A percentile compares a stretch with the other conserved stretches of the same genome.
Conservation (phyloP, 2,797 vertebrate species). For the Adrianichthys oophorus region DNA sequence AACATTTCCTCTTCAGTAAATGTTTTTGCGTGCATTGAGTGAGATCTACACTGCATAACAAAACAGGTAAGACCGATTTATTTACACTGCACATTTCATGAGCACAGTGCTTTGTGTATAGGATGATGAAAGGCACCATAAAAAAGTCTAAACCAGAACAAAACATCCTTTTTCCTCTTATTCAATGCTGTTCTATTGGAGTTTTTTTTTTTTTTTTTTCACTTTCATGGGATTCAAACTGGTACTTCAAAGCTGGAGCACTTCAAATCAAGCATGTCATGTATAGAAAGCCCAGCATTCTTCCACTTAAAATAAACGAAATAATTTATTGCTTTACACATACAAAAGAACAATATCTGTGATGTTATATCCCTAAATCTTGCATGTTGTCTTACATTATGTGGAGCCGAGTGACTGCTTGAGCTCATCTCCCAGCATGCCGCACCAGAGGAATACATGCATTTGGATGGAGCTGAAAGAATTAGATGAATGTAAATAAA, state of each 20-base stretch:
- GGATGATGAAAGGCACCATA: neutral
- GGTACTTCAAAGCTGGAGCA: neutral
- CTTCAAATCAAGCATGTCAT: neutral
- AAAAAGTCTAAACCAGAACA: neutral
- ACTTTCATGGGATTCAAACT: neutral
- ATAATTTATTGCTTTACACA: neutral
- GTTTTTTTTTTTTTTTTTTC: neutral
- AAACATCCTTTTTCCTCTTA: constrained; percentile 1
- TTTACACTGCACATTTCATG: neutral
- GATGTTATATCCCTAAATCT: neutral
- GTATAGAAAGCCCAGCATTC: neutral
- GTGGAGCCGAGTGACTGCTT: neutral
- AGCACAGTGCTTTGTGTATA: neutral
- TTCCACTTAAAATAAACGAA: neutral
- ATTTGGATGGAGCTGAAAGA: neutral
- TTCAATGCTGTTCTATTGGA: neutral
- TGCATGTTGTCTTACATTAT: neutral
- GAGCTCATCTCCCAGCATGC: neutral
- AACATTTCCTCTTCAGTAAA: too few relatives aligned
- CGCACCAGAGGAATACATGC: neutral
- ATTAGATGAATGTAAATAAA: neutral
- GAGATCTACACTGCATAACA: too few relatives aligned
- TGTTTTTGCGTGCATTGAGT: too few relatives aligned
- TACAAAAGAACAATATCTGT: neutral
- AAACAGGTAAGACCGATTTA: neutral